Conservation (phyloP, 2,888 invertebrate species). For the Drosophila neotestacea region DNA sequence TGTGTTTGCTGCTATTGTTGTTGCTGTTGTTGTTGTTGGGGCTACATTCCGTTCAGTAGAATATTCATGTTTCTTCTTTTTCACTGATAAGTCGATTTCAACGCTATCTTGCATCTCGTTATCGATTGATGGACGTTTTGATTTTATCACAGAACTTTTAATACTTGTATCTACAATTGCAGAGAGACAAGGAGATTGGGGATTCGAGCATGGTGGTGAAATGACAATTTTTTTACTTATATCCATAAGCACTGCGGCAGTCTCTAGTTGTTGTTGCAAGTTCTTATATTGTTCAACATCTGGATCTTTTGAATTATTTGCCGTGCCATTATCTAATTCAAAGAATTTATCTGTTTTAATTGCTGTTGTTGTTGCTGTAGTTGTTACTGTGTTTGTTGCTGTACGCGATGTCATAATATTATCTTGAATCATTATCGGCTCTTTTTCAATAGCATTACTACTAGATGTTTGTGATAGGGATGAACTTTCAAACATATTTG, state of each 20-base stretch:
- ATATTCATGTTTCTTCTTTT: slow-evolving; percentile 71
- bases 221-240: slow-evolving; percentile 85
- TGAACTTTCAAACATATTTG: slow-evolving; percentile 46
- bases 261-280: slow-evolving; percentile 85
- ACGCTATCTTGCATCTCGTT: slow-evolving; percentile 69
- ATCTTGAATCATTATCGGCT: slow-evolving; percentile 38
- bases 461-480: slow-evolving; percentile 28
- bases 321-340: slow-evolving; percentile 38
- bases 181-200: slow-evolving; percentile 82
- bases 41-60: slow-evolving; percentile 53
- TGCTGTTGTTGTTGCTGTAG: slow-evolving; percentile 15
- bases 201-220: slow-evolving; percentile 85
- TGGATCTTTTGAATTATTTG: slow-evolving; percentile 40
- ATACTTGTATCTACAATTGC: slow-evolving; percentile 83
- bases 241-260: slow-evolving; percentile 85
- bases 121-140: slow-evolving; percentile 82
- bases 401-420: slow-evolving; percentile 27
- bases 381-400: slow-evolving; percentile 20
- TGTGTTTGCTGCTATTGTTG: slow-evolving; percentile 4
- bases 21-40: slow-evolving; percentile 26
- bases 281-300: slow-evolving; percentile 75
- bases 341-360: slow-evolving; percentile 31
- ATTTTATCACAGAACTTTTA: slow-evolving; percentile 86
- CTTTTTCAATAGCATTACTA: slow-evolving; percentile 33
- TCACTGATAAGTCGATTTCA: slow-evolving; percentile 79